These are phyloP conservation scores for Platycercus adscitus DNA, from an alignment of 2,113 vertebrate genomes.

Conservation along the genomic window DNA sequence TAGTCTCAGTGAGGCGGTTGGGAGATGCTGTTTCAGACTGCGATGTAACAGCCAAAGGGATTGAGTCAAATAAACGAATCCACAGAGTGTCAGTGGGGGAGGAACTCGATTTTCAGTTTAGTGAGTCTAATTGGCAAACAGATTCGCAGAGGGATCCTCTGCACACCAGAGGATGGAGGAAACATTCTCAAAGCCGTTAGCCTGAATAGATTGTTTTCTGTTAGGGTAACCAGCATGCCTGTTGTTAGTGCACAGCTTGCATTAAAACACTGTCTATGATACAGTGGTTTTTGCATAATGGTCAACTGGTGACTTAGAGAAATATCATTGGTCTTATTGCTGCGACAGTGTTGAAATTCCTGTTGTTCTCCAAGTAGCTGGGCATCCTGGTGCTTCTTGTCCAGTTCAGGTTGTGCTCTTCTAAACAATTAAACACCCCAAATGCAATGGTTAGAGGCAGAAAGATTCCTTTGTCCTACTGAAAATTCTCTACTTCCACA, in stretches of 20 bases:
- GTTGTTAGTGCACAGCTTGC: not conserved
- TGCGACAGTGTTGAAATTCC: not conserved
- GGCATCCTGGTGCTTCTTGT: not conserved
- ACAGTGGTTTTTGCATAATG: not conserved
- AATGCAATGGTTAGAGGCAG: not conserved
- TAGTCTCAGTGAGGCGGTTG: conserved; percentile 50
- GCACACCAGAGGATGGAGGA: not conserved
- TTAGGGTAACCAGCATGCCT: not conserved
- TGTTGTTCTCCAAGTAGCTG: not conserved
- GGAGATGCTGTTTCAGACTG: conserved; percentile 52
- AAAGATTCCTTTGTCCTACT: not conserved
- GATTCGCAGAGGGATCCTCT: not conserved
- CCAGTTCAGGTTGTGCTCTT: not conserved
- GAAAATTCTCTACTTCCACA: not conserved
- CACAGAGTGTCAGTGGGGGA: not conserved
- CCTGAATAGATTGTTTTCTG: not conserved
- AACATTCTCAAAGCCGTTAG: not conserved
- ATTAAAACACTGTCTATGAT: not conserved
- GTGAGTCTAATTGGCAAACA: not conserved
- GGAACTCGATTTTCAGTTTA: not conserved
- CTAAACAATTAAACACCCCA: not conserved
- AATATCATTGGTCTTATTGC: not conserved
- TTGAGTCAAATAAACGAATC: conserved; percentile 13
- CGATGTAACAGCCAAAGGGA: not conserved
- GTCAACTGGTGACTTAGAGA: not conserved